Evolutionary conservation across 2,113 vertebrate genomes (phyloP).

Genomic region (Entosphenus tridentatus): DNA sequence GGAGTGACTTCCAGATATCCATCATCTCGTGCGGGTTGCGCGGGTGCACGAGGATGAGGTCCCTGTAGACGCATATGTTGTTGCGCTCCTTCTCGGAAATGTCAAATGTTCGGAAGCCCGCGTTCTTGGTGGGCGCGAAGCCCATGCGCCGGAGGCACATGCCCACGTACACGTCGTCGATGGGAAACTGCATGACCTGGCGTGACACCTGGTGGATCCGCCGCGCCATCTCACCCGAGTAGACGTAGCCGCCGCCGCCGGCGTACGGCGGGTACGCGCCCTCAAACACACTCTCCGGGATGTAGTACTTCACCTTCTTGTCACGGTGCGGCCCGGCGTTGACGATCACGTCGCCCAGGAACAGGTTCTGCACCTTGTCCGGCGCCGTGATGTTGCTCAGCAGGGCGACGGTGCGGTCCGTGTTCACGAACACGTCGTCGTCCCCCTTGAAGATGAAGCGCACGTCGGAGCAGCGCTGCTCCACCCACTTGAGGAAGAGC

Average conservation of each 20-base stretch:
- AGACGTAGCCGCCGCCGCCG: constrained; percentile 36
- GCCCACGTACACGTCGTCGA: constrained; percentile 36
- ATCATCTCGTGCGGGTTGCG: constrained; percentile 30
- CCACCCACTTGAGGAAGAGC: constrained; percentile 33
- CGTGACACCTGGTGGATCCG: constrained; percentile 19
- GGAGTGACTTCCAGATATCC: constrained; percentile 18
- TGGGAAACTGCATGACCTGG: constrained; percentile 30
- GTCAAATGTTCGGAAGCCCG: constrained; percentile 32
- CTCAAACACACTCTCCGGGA: constrained; percentile 31
- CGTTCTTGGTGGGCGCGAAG: constrained; percentile 22
- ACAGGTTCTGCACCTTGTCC: constrained; percentile 16
- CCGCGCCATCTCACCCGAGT: constrained; percentile 22
- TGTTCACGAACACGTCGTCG: constrained; percentile 36
- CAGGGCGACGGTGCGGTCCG: constrained; percentile 23
- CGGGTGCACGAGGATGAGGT: constrained; percentile 30
- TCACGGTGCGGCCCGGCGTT: constrained; percentile 29
- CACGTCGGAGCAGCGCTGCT: constrained; percentile 19
- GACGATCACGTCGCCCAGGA: constrained; percentile 29
- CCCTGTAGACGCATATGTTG: constrained; percentile 25
- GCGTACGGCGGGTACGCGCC: constrained; percentile 32
- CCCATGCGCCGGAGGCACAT: constrained; percentile 33
- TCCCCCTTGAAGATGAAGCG: constrained; percentile 36
- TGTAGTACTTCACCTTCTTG: constrained; percentile 28
- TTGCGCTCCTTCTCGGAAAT: constrained; percentile 16
- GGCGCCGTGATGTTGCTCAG: constrained; percentile 14